Evolutionary conservation across 1,140 invertebrate genomes (phyloP).

Genomic region (Ceratosolen solmsi): DNA sequence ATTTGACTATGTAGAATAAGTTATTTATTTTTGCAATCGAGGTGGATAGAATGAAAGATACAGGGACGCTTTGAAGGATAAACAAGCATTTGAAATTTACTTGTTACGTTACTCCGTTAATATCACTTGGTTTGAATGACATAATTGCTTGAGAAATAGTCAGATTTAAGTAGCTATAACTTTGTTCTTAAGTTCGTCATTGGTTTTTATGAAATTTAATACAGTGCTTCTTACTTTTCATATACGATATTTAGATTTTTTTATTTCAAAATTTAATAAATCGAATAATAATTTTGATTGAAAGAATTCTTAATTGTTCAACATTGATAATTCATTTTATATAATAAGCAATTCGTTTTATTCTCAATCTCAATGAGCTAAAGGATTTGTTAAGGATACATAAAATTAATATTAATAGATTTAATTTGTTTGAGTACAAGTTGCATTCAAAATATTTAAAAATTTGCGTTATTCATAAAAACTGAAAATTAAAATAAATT

Average conservation of each 20-base stretch:
- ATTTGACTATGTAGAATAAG: slow-evolving; percentile 16
- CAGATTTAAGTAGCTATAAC: background rate
- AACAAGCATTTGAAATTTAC: background rate
- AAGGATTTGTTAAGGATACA: background rate
- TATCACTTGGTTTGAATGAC: background rate
- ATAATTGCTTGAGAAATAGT: background rate
- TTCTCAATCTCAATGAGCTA: background rate
- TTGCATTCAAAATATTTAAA: no score
- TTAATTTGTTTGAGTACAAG: no score
- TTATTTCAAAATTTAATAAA: background rate
- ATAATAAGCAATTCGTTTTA: slow-evolving; percentile 11
- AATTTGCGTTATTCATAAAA: no score
- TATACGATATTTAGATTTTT: background rate
- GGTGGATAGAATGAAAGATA: background rate
- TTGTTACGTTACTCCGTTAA: background rate
- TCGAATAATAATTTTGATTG: background rate
- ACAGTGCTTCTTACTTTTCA: background rate
- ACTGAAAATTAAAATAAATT: no score
- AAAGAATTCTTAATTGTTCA: background rate
- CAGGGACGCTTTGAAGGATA: background rate
- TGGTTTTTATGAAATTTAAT: background rate
- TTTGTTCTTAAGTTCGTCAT: background rate
- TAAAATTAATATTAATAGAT: no score
- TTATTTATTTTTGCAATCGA: slow-evolving; percentile 16
- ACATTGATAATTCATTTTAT: background rate